Percentiles rank a stretch among this genome's conserved stretches.
Conservation (phyloP, 2,888 invertebrate species). For the Cyaniris semiargus region DNA sequence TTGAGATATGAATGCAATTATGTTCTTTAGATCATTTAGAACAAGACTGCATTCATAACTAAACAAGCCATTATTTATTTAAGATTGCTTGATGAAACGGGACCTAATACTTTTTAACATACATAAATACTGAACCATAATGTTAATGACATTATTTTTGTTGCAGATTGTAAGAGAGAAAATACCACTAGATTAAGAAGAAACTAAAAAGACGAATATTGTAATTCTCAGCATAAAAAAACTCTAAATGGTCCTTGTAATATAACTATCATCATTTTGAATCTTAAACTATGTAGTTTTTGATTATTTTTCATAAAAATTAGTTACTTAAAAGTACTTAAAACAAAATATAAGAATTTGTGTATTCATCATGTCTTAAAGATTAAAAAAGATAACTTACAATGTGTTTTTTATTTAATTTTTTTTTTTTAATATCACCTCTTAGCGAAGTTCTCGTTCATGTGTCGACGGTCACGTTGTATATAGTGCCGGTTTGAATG, state of each 20-base stretch:
- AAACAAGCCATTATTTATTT: too few relatives aligned
- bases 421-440: slow-evolving; percentile 64
- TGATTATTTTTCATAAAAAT: neutral
- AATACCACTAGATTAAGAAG: slow-evolving; percentile 84
- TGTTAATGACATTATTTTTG: slow-evolving; percentile 39
- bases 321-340: neutral
- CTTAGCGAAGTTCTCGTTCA: slow-evolving; percentile 92
- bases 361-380: slow-evolving; percentile 38
- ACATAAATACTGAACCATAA: too few relatives aligned
- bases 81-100: too few relatives aligned
- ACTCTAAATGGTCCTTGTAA: neutral
- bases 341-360: slow-evolving; percentile 35
- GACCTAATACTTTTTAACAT: too few relatives aligned
- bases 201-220: neutral
- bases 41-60: too few relatives aligned
- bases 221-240: neutral
- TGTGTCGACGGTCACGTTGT: slow-evolving; percentile 88
- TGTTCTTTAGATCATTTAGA: too few relatives aligned
- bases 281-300: neutral
- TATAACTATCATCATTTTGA: too few relatives aligned
- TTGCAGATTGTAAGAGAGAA: slow-evolving; percentile 87
- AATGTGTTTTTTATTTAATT: too few relatives aligned
- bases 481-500: slow-evolving; percentile 94
- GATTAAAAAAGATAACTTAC: slow-evolving; percentile 32
- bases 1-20: too few relatives aligned